Evolutionary conservation across 2,888 invertebrate genomes (phyloP).

Genomic region (Orgyia antiqua): DNA sequence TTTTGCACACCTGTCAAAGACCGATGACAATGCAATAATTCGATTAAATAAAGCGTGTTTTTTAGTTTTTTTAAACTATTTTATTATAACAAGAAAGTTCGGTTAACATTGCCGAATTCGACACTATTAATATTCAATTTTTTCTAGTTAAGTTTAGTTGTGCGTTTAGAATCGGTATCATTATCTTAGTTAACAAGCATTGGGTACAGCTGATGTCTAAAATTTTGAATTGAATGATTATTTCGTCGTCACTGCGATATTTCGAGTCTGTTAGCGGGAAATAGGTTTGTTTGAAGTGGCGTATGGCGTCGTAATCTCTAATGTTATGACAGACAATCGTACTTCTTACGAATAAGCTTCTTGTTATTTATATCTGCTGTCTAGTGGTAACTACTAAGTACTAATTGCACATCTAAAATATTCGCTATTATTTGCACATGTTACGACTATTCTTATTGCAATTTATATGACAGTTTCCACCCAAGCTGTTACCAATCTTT

Average conservation of each 20-base stretch:
- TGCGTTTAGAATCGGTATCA: too few relatives aligned
- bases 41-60: too few relatives aligned
- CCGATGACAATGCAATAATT: too few relatives aligned
- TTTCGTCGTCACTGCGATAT: constrained; percentile 31
- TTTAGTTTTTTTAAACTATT: too few relatives aligned
- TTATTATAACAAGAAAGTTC: too few relatives aligned
- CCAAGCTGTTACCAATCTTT: background rate
- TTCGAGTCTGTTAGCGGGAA: constrained; percentile 12
- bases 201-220: constrained; percentile 9
- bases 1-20: too few relatives aligned
- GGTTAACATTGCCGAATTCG: too few relatives aligned
- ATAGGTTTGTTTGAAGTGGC: constrained; percentile 46
- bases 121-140: too few relatives aligned
- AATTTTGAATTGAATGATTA: constrained; percentile 8
- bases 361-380: constrained; percentile 19
- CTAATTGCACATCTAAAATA: constrained; percentile 12
- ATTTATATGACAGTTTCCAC: constrained; percentile 9
- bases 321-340: constrained; percentile 50
- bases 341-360: constrained; percentile 25
- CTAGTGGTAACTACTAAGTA: constrained; percentile 14
- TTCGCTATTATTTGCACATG: constrained; percentile 13
- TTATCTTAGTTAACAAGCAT: constrained; percentile 3
- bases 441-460: constrained; percentile 9
- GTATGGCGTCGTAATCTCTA: constrained; percentile 33
- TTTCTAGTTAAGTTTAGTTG: too few relatives aligned